Base-by-base conservation (phyloP, 2,888 invertebrate genomes). In the Eurois occulta region DNA sequence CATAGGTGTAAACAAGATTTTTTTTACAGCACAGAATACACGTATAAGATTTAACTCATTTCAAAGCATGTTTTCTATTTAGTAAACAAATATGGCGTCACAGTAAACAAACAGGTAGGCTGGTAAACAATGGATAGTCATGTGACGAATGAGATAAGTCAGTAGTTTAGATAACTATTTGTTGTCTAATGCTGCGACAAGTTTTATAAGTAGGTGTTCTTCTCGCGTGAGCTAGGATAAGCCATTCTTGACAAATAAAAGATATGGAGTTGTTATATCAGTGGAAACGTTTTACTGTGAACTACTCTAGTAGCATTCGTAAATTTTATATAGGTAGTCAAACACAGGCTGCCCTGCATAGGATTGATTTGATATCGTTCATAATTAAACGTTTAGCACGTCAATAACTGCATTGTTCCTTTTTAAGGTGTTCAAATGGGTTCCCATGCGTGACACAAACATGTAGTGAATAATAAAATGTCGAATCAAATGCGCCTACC, bases 41-140 rank as follows among this genome's bases (percentile, higher is more conserved):
- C 52, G 35, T 64, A 62, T 35, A 52, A 43, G 8, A 35, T 35
- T 52, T 21, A 65, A 81, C 41, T 41, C 38, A 18, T 41, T 81
- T 35, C n/a, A 60, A 48, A 58, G 38, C 38, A 65, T 60, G 48
- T 75, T 75, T 43, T 11, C 28, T 66, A 58, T 60, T 81, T 67
- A 32, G 52, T 77, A 65, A 77, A 83, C 77, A 82, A 65, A 77
- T 62, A 69, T 64, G 41, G 64, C 46, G 24, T 77, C 55, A 77
- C 35, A 28, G 46, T 65, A 68, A 77, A 82, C 77, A 76, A 55
- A 48, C 46, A 41, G 67, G n/a, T 55, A 28, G 18, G 8, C 21
- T 18, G 18, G 46, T 58, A 58, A 68, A 77, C 77, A 80, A 43
- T 64, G 24, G 46, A 52, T 48, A 41, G n/a, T 66, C 38, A 32